These are phyloP conservation scores for Drosophila longiperda DNA, from an alignment of 2,888 invertebrate species.

Conservation along the genomic window DNA sequence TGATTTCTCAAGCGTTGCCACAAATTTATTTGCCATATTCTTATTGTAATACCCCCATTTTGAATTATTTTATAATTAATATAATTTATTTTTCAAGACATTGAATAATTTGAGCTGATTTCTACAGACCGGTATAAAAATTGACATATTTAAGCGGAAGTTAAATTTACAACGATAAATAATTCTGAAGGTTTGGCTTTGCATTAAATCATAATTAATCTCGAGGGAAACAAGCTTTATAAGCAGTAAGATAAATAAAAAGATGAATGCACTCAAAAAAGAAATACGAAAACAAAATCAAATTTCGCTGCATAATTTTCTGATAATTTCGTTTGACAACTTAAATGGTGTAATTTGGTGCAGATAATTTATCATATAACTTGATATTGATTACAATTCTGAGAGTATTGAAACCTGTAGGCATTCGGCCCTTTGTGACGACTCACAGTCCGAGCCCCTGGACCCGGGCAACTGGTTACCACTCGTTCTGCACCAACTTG, in stretches of 20 bases:
- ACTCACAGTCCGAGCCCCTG: conserved; percentile 8
- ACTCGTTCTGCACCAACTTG: conserved; percentile 6
- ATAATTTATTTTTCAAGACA: not conserved
- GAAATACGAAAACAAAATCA: not conserved
- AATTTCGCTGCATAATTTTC: conserved; percentile 72
- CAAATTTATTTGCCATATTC: not conserved
- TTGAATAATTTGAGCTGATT: no score
- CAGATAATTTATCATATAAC: conserved; percentile 82
- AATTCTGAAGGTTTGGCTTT: not conserved
- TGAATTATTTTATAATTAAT: not conserved
- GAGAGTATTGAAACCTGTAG: conserved; percentile 33
- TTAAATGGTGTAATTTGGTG: conserved; percentile 83
- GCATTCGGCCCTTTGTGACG: conserved; percentile 21
- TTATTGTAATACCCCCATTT: not conserved
- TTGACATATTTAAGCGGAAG: not conserved
- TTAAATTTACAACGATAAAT: not conserved
- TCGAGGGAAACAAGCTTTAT: conserved; percentile 6
- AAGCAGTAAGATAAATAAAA: conserved; percentile 43
- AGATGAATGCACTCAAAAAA: conserved; percentile 12
- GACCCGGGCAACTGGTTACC: conserved; percentile 44
- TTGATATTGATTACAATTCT: conserved; percentile 79
- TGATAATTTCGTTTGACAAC: conserved; percentile 82
- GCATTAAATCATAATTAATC: conserved; percentile 15
- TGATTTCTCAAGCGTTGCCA: not conserved
- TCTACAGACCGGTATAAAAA: not conserved